Conservation (phyloP, 2,888 invertebrate genomes). For the Arenicola marina region DNA sequence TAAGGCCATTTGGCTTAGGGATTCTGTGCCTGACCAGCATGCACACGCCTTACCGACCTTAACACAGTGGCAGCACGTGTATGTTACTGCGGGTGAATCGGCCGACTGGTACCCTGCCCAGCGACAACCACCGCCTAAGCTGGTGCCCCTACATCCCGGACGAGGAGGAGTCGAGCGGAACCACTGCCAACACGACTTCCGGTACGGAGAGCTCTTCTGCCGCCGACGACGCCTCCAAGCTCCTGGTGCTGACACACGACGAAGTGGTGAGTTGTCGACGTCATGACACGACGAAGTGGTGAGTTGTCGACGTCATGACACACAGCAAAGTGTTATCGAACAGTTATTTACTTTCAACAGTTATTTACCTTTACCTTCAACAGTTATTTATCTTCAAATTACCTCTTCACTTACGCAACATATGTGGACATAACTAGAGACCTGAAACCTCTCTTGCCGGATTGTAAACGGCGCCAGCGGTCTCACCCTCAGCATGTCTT, state of each 20-base stretch:
- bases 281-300: conserved; percentile 68
- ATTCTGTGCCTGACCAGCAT: too few relatives aligned
- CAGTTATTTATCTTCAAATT: too few relatives aligned
- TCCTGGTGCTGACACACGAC: conserved; percentile 81
- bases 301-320: too few relatives aligned
- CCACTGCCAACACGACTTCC: conserved; percentile 40
- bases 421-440: too few relatives aligned
- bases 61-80: not conserved
- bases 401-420: too few relatives aligned
- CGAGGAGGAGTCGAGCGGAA: conserved; percentile 61
- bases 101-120: conserved; percentile 50
- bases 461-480: too few relatives aligned
- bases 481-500: too few relatives aligned
- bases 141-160: conserved; percentile 91
- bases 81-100: conserved; percentile 40
- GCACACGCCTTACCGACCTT: not conserved
- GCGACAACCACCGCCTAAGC: conserved; percentile 74
- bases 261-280: conserved; percentile 63
- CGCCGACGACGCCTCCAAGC: conserved; percentile 66
- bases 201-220: conserved; percentile 65
- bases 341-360: too few relatives aligned
- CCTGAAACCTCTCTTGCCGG: too few relatives aligned
- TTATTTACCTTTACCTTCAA: too few relatives aligned
- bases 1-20: too few relatives aligned
- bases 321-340: too few relatives aligned